phyloP scores from a whole-genome alignment of 2,113 vertebrate species.

The Eurystomus gularis region DNA sequence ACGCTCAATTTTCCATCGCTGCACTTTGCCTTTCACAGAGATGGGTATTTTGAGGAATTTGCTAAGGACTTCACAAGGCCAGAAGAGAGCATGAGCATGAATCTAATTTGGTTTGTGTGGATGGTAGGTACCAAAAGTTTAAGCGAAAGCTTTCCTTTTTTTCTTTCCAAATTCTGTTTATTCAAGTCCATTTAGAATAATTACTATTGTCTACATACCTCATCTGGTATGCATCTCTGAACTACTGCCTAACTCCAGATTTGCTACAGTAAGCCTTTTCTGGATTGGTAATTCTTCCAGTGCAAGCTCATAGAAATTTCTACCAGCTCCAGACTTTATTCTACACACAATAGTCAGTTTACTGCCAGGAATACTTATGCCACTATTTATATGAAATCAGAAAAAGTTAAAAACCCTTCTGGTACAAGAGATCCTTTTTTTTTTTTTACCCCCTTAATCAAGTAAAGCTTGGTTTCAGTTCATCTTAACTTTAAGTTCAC shows the following conservation, averaged over 20 bases:
- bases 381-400: neutral
- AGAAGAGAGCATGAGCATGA: neutral
- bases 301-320: neutral
- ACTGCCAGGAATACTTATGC: neutral
- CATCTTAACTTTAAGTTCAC: neutral
- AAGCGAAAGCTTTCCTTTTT: neutral
- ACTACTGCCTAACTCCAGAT: neutral
- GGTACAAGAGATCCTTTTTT: neutral
- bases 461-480: neutral
- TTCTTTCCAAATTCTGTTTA: neutral
- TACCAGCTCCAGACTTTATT: neutral
- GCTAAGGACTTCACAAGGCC: neutral
- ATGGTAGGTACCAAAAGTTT: neutral
- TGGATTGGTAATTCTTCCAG: neutral
- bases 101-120: neutral
- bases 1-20: neutral
- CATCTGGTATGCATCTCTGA: neutral
- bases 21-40: neutral
- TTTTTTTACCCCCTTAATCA: neutral
- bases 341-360: neutral
- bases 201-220: neutral
- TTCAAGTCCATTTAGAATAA: neutral
- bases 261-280: neutral
- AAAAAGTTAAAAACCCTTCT: neutral
- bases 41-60: slow-evolving; percentile 23